A percentile compares a stretch with the other conserved stretches of the same genome.
phyloP scores from a whole-genome alignment of 2,797 vertebrate genomes.

The Dendrocincla fuliginosa region DNA sequence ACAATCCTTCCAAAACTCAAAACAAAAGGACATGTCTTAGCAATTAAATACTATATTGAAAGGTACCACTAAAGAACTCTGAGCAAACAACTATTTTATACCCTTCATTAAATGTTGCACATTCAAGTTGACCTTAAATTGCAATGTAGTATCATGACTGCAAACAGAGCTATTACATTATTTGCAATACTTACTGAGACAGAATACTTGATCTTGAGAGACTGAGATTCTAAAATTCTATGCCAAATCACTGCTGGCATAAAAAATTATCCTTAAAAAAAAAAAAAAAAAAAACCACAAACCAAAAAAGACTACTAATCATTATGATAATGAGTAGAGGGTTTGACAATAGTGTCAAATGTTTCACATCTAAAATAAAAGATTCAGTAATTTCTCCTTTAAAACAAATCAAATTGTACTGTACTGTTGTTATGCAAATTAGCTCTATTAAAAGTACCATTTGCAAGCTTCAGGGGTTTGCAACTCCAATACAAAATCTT shows the following conservation, averaged over 20 bases:
- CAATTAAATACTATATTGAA: neutral
- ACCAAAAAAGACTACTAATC: neutral
- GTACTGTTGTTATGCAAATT: constrained; percentile 1
- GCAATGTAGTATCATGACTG: neutral
- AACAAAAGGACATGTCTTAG: neutral
- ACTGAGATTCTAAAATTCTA: neutral
- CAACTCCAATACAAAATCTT: neutral
- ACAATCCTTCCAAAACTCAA: neutral
- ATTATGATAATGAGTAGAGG: neutral
- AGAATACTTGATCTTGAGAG: neutral
- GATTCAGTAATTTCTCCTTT: neutral
- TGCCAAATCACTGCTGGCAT: neutral
- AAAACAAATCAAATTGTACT: neutral
- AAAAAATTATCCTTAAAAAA: neutral
- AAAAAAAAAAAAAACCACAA: no score
- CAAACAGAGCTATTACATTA: neutral
- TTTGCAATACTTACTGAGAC: neutral
- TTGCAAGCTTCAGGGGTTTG: neutral
- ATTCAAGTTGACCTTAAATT: neutral
- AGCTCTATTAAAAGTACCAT: neutral
- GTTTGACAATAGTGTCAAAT: constrained; percentile 1
- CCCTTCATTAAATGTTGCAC: neutral
- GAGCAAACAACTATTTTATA: neutral
- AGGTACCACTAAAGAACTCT: neutral
- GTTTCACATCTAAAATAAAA: neutral